Conservation (phyloP, 2,113 vertebrate genomes). For the Halcyon senegalensis region DNA sequence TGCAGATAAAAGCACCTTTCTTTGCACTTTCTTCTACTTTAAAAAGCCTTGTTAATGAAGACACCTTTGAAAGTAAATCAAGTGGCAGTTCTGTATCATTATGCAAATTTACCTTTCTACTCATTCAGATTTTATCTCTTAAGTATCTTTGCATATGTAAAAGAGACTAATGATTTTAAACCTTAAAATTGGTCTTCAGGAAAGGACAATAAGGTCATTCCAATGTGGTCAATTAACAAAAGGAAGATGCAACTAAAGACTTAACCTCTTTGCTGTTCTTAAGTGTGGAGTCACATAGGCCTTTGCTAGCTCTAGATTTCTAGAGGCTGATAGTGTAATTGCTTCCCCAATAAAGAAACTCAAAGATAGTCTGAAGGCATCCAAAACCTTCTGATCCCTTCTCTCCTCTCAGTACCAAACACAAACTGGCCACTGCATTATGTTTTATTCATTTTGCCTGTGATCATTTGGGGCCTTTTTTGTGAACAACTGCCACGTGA, state of each 20-base stretch:
- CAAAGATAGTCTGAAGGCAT: not conserved
- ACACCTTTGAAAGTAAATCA: conserved; percentile 52
- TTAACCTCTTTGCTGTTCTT: conserved; percentile 47
- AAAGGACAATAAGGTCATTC: conserved; percentile 50
- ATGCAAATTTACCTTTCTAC: conserved; percentile 41
- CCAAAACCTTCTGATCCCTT: not conserved
- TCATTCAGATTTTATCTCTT: conserved; percentile 57
- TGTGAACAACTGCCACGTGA: not conserved
- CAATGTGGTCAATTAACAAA: conserved; percentile 51
- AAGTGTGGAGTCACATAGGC: conserved; percentile 36
- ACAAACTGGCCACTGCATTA: not conserved
- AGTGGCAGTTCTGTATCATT: conserved; percentile 5
- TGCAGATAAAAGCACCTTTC: not conserved
- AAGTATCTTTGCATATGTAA: conserved; percentile 48
- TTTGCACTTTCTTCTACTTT: not conserved
- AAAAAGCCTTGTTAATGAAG: conserved; percentile 13
- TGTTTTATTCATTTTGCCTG: not conserved
- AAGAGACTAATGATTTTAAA: conserved; percentile 59
- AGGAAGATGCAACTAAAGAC: conserved; percentile 44
- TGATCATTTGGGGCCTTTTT: not conserved
- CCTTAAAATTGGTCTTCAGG: conserved; percentile 32
- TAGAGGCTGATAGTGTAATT: conserved; percentile 50
- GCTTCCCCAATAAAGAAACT: not conserved
- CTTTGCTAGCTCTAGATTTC: conserved; percentile 45
- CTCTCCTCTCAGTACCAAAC: not conserved